Percentiles rank a stretch among this genome's conserved stretches.
These are phyloP conservation scores for Drosophila yooni DNA, from an alignment of 2,888 invertebrate genomes.

Conservation along the genomic window DNA sequence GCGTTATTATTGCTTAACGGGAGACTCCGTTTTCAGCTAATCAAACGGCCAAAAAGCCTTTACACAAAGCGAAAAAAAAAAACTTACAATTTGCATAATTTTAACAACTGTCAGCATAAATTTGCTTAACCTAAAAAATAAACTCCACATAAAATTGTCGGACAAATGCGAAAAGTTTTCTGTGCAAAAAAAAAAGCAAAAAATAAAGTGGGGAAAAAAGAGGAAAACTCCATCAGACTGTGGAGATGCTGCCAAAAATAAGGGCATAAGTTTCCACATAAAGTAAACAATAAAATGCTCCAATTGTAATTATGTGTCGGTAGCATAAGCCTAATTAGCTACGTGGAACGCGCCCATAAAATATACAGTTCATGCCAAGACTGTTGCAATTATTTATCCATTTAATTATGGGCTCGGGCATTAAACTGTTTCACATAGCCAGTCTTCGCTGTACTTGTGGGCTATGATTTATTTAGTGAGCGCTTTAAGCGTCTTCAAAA, in stretches of 20 bases:
- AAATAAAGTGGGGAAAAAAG: neutral
- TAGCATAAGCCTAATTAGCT: conserved; percentile 57
- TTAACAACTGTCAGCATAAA: conserved; percentile 67
- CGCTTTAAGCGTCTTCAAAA: conserved; percentile 9
- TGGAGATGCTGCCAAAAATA: conserved; percentile 2
- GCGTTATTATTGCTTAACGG: neutral
- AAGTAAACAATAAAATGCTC: conserved; percentile 67
- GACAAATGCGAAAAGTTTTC: conserved; percentile 67
- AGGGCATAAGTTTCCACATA: conserved; percentile 58
- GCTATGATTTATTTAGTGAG: conserved; percentile 36
- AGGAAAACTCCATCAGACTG: conserved; percentile 8
- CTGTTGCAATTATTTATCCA: conserved; percentile 47
- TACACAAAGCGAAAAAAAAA: conserved; percentile 8
- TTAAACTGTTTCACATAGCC: conserved; percentile 16
- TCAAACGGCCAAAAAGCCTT: conserved; percentile 26
- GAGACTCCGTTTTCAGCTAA: conserved; percentile 22
- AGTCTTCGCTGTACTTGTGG: conserved; percentile 29
- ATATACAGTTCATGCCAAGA: conserved; percentile 34
- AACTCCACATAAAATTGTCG: conserved; percentile 51
- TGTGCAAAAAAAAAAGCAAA: conserved; percentile 37
- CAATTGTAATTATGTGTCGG: conserved; percentile 67
- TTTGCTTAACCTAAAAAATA: conserved; percentile 38
- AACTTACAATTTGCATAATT: conserved; percentile 55
- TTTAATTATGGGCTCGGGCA: conserved; percentile 37
- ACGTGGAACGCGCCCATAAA: conserved; percentile 14